Base-by-base conservation (phyloP, 2,797 vertebrate species). In the Cossypha niveicapilla region DNA sequence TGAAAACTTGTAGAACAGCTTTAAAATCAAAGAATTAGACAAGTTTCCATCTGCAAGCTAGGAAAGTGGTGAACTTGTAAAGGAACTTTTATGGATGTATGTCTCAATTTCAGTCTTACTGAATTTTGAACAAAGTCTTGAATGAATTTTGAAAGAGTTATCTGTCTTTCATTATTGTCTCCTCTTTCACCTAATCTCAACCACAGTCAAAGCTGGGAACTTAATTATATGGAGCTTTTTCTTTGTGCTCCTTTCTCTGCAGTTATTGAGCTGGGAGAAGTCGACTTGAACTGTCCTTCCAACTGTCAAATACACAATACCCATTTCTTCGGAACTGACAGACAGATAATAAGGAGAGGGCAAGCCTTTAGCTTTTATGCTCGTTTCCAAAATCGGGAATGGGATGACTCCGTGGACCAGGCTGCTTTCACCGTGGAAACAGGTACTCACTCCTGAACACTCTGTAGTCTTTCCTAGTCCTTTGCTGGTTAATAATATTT, bases 331-430 rank as follows among this genome's bases (percentile, higher is more conserved):
- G 80, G 91, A 91, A 83, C 83, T 48, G 77, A 96, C 66, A 96
- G 91, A 74, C 94, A 96, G 76, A 96, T 93, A 72, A 71, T 92
- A 88, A 94, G 93, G 81, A 90, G 94, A 88, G 95, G 95, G 13
- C 90, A 96, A 89, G 75, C 94, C 60, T 97, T 97, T 67, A 95
- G 62, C 67, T 94, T 97, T n/a, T 91, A 91, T 61, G 77, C 92
- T 74, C 65, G 35, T 44, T 97, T 97, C 66, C 88, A 97, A 81
- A 97, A 96, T 42, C 93, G 80, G 9, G 93, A 97, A 39, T 97
- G 93, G 94, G 91, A 93, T 93, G 91, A 93, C 32, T 68, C 88
- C 0, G n/a, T 86, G 77, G 91, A 94, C 48, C 71, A 96, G 78
- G 93, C 95, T 41, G 1, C 37, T 72, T 96, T 97, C 90, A 94